phyloP scores from a whole-genome alignment of 37 sponge, comb jelly and placozoan genomes.

The Crambe crambe region DNA sequence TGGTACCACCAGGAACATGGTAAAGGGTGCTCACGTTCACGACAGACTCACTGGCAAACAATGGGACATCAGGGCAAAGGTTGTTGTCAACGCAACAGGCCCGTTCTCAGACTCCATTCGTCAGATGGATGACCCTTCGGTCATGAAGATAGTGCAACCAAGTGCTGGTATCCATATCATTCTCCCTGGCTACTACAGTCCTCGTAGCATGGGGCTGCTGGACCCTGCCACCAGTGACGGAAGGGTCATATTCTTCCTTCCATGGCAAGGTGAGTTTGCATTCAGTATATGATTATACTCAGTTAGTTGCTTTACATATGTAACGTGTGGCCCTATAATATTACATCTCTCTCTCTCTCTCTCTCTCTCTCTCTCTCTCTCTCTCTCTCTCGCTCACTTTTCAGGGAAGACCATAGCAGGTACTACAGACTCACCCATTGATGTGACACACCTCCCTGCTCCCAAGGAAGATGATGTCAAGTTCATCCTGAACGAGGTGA shows the following conservation, averaged over 20 bases:
- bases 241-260: conserved; percentile 98
- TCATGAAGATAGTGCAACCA: conserved; percentile 76
- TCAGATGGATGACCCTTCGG: conserved; percentile 81
- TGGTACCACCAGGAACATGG: conserved; percentile 21
- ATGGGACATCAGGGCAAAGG: conserved; percentile 90
- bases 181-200: conserved; percentile 95
- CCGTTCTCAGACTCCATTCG: conserved; percentile 92
- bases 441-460: conserved; percentile 79
- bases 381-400: neutral
- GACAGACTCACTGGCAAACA: conserved; percentile 81
- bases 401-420: conserved; percentile 87
- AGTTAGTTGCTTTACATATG: neutral
- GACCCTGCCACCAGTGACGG: conserved; percentile 98
- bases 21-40: conserved; percentile 79
- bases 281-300: too few species aligned
- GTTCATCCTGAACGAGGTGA: conserved; percentile 94
- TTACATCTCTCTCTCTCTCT: neutral
- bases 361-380: neutral
- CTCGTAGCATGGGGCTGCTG: conserved; percentile 92
- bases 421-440: conserved; percentile 91
- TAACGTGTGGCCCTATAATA: neutral
- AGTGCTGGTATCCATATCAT: conserved; percentile 94
- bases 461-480: conserved; percentile 90
- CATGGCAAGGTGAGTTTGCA: conserved; percentile 87
- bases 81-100: conserved; percentile 98